phyloP scores from a whole-genome alignment of 2,113 vertebrate genomes.

The Lepus timidus region DNA sequence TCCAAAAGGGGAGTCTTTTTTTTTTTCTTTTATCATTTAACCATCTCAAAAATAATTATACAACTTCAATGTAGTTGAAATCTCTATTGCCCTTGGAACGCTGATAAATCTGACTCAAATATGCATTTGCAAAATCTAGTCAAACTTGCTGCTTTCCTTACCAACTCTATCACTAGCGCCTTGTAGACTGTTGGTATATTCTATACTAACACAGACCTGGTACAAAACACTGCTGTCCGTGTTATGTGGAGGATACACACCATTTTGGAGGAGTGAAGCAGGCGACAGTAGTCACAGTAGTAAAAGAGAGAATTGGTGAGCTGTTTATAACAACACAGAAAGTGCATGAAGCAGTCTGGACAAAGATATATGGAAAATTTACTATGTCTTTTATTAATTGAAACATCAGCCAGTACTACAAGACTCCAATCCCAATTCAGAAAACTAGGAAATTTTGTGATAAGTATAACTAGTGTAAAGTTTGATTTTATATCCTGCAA shows the following conservation, averaged over 20 bases:
- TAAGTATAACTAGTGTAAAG: not conserved
- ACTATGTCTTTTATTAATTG: not conserved
- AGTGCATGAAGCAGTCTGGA: not conserved
- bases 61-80: not conserved
- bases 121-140: not conserved
- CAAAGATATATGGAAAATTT: not conserved
- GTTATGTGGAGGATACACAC: not conserved
- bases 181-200: not conserved
- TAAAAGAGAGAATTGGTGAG: not conserved
- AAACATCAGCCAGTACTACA: not conserved
- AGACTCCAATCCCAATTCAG: not conserved
- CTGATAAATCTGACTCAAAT: not conserved
- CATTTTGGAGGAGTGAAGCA: not conserved
- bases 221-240: fast-evolving
- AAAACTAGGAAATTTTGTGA: not conserved
- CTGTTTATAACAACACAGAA: not conserved
- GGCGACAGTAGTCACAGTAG: too few species aligned
- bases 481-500: not conserved
- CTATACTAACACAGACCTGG: not conserved
- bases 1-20: not conserved
- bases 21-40: not conserved
- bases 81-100: not conserved
- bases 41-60: not conserved
- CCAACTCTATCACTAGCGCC: too few species aligned
- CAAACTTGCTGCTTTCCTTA: not conserved